phyloP scores from a whole-genome alignment of 2,113 vertebrate genomes.

The Chloropsis hardwickii region DNA sequence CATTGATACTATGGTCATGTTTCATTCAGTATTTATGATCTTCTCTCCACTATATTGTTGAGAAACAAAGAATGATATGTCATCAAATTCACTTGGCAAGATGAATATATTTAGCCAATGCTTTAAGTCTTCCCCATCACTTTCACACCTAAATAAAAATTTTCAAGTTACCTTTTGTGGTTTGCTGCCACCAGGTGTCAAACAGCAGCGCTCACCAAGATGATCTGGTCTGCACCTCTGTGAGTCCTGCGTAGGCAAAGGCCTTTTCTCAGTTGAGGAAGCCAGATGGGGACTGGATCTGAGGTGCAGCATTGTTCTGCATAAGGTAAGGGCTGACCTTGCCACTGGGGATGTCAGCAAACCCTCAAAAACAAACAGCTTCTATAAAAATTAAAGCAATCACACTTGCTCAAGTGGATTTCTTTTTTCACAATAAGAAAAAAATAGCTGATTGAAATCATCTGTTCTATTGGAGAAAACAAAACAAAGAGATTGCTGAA shows the following conservation, averaged over 20 bases:
- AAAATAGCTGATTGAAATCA: background rate
- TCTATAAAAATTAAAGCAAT: background rate
- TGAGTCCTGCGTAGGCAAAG: background rate
- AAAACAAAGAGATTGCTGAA: background rate
- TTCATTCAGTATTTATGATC: background rate
- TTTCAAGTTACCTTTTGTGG: constrained; percentile 69
- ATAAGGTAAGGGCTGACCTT: constrained; percentile 81
- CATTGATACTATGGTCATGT: background rate
- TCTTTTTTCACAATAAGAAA: background rate
- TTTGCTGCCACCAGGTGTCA: constrained; percentile 78
- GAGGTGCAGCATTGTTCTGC: constrained; percentile 71
- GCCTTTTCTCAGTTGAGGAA: constrained; percentile 34
- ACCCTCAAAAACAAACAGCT: constrained; percentile 69
- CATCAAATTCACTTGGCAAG: background rate
- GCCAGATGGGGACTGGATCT: constrained; percentile 74
- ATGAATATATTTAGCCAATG: background rate
- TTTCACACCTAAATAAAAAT: background rate
- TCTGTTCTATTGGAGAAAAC: background rate
- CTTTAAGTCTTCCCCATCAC: background rate
- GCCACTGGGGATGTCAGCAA: constrained; percentile 80
- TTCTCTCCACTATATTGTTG: background rate
- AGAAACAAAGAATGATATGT: background rate
- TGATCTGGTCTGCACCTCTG: constrained; percentile 30
- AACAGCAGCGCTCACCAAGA: constrained; percentile 4
- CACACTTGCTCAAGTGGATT: background rate